phyloP scores from a whole-genome alignment of 2,113 vertebrate genomes.

The Pipa parva region DNA sequence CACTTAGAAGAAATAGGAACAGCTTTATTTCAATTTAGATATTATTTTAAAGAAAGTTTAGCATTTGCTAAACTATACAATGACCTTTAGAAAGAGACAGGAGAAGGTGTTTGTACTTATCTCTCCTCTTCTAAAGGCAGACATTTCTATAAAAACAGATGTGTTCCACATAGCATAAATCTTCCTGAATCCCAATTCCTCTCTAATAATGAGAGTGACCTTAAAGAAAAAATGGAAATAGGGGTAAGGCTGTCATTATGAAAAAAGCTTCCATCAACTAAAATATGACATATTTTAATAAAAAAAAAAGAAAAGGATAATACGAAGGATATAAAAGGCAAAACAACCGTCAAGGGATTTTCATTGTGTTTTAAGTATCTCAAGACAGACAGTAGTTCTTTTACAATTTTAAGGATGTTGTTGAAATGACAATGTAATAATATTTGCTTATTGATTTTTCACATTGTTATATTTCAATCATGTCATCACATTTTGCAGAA shows the following conservation, averaged over 20 bases:
- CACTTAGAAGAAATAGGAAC: neutral
- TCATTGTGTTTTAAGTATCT: neutral
- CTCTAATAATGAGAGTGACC: conserved; percentile 40
- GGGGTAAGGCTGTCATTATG: conserved; percentile 41
- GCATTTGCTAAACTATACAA: conserved; percentile 21
- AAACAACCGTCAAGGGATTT: conserved; percentile 28
- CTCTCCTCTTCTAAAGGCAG: conserved; percentile 32
- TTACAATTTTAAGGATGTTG: neutral
- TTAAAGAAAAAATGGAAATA: conserved; percentile 40
- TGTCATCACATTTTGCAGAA: conserved; percentile 5
- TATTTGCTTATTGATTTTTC: conserved; percentile 27
- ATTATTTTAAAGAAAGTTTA: conserved; percentile 14
- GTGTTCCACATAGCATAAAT: conserved; percentile 38
- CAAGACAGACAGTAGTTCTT: neutral
- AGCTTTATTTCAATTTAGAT: conserved; percentile 1
- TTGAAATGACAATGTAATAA: conserved; percentile 9
- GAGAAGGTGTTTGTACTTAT: conserved; percentile 27
- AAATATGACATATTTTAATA: conserved; percentile 42
- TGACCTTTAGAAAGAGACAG: conserved; percentile 40
- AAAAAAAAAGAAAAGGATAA: conserved; percentile 40
- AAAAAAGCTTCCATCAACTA: conserved; percentile 39
- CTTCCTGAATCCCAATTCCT: conserved; percentile 31
- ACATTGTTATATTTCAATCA: conserved; percentile 2
- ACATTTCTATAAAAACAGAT: conserved; percentile 44
- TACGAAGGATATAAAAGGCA: conserved; percentile 30